Evolutionary conservation across 2,113 vertebrate species (phyloP).

Genomic region (Numenius arquata): DNA sequence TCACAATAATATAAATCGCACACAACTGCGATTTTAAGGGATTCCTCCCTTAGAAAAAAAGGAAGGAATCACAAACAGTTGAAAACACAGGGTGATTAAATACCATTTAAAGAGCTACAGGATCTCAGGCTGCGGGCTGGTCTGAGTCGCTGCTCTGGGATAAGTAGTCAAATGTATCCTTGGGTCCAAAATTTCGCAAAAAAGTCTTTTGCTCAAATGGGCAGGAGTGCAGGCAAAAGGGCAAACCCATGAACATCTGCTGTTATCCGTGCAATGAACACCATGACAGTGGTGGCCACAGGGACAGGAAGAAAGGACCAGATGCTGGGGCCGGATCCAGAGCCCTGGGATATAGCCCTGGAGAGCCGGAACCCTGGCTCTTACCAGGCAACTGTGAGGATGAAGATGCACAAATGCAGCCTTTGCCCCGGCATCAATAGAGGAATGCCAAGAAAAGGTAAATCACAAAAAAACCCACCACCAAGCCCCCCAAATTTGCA

Average conservation of each 20-base stretch:
- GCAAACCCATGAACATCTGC: neutral
- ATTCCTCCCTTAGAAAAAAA: neutral
- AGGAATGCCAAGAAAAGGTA: neutral
- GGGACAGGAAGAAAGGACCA: neutral
- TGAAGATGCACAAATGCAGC: neutral
- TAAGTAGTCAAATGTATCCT: neutral
- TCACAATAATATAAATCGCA: neutral
- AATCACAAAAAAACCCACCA: neutral
- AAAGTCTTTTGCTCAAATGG: neutral
- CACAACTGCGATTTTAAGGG: neutral
- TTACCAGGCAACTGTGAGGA: neutral
- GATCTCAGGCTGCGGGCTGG: neutral
- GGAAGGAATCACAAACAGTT: neutral
- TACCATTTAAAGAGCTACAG: neutral
- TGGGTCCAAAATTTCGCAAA: neutral
- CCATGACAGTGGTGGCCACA: too few species aligned
- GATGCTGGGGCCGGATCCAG: neutral
- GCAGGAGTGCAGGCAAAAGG: fast-evolving
- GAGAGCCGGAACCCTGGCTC: neutral
- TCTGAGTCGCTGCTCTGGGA: neutral
- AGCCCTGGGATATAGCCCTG: fast-evolving
- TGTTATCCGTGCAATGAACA: neutral
- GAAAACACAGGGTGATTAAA: neutral
- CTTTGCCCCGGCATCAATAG: fast-evolving
- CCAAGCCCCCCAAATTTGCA: fast-evolving